phyloP scores from a whole-genome alignment of 2,797 vertebrate genomes.

The Chiroxiphia lanceolata region DNA sequence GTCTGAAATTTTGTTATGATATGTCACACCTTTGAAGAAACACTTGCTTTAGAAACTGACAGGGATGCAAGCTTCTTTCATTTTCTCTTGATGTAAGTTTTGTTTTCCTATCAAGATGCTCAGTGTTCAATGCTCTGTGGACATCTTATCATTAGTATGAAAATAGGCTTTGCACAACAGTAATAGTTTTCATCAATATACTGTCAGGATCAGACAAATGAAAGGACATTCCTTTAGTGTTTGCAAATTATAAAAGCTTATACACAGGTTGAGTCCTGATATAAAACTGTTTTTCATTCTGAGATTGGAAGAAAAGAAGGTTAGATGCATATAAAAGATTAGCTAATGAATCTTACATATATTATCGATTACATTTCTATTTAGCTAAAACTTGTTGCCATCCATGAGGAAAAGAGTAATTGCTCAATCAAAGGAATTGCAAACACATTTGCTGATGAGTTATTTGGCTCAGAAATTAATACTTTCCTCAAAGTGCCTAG shows the following conservation, averaged over 20 bases:
- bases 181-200: slow-evolving; percentile 7
- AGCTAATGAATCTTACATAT: background rate
- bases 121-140: background rate
- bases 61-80: background rate
- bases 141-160: background rate
- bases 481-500: background rate
- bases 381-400: background rate
- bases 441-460: background rate
- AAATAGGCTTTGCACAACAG: background rate
- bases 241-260: slow-evolving; percentile 11
- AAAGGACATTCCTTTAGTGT: background rate
- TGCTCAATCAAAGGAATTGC: background rate
- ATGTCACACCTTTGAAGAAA: background rate
- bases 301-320: background rate
- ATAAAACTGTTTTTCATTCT: background rate
- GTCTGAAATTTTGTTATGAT: background rate
- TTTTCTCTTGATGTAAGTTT: background rate
- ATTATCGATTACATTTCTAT: background rate
- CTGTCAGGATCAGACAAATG: background rate
- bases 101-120: background rate
- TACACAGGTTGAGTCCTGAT: background rate
- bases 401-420: background rate
- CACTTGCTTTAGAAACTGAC: background rate
- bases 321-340: background rate
- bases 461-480: background rate